phyloP scores from a whole-genome alignment of 1,140 invertebrate genomes.

The Zaprionus gabonicus region DNA sequence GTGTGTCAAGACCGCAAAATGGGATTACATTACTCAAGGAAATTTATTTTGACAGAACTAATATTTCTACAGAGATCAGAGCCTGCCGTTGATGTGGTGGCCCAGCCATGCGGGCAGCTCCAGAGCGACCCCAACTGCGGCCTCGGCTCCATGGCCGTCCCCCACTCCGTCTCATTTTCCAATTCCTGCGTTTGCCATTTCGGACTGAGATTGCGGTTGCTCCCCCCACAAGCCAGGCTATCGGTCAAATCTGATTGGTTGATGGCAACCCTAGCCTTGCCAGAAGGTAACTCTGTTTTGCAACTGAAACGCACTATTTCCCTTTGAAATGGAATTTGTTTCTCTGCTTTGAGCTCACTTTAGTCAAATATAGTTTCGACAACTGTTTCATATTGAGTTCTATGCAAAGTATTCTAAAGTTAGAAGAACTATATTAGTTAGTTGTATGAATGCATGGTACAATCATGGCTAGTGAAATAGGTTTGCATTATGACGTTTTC shows the following conservation, averaged over 20 bases:
- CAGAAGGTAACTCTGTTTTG: not conserved
- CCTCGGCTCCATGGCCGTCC: not conserved
- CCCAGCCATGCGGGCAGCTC: not conserved
- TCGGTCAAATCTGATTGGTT: not conserved
- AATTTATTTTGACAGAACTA: slow-evolving; percentile 84
- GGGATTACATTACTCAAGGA: slow-evolving; percentile 83
- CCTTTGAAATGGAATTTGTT: too few species aligned
- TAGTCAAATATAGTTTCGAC: not conserved
- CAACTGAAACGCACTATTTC: not conserved
- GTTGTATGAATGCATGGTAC: too few species aligned
- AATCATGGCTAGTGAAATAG: too few species aligned
- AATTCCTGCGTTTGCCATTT: not conserved
- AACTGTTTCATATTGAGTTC: not conserved
- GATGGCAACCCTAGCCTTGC: not conserved
- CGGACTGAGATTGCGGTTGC: not conserved
- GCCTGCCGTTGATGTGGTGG: slow-evolving; percentile 48
- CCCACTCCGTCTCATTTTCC: not conserved
- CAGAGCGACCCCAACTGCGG: not conserved
- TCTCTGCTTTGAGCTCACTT: not conserved
- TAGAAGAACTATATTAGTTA: too few species aligned
- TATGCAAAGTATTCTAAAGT: too few species aligned
- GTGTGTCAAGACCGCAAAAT: slow-evolving; percentile 77
- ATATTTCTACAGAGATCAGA: slow-evolving; percentile 82
- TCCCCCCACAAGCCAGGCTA: not conserved
- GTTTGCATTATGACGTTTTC: too few species aligned